Evolutionary conservation across 1,140 invertebrate species (phyloP).

Genomic region (Aethina tumida): DNA sequence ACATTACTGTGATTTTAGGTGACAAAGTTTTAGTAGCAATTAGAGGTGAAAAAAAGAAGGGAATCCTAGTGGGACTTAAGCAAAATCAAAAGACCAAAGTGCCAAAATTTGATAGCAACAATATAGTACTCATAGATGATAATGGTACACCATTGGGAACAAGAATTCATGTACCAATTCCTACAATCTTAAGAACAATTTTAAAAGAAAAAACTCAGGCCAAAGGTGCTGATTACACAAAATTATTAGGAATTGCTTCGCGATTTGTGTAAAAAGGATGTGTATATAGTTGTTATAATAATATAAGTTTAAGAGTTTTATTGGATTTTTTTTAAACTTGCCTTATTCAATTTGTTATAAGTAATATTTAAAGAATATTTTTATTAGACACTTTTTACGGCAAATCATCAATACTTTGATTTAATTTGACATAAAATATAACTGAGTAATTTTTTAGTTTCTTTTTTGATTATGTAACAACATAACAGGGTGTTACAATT

Average conservation of each 20-base stretch:
- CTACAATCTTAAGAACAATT: conserved; percentile 79
- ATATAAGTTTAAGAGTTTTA: too few relatives aligned
- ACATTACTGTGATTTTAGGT: conserved; percentile 41
- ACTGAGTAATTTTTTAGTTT: too few relatives aligned
- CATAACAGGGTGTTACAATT: too few relatives aligned
- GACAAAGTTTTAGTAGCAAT: conserved; percentile 92
- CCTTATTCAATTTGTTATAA: too few relatives aligned
- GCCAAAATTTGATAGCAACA: conserved; percentile 94
- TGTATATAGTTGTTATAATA: too few relatives aligned
- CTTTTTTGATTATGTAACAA: too few relatives aligned
- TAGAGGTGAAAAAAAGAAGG: conserved; percentile 94
- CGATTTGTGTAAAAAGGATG: conserved; percentile 88
- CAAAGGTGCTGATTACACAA: conserved; percentile 90
- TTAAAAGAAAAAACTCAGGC: conserved; percentile 69
- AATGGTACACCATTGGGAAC: conserved; percentile 88
- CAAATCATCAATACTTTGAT: too few relatives aligned
- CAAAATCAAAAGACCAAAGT: conserved; percentile 72
- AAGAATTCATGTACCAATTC: conserved; percentile 89
- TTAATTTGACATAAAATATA: too few relatives aligned
- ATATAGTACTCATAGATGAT: conserved; percentile 93
- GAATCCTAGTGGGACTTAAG: conserved; percentile 86
- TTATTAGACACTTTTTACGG: too few relatives aligned
- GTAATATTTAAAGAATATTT: too few relatives aligned
- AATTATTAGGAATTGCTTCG: conserved; percentile 85
- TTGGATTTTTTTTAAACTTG: too few relatives aligned